Evolutionary conservation across 2,888 invertebrate species (phyloP), one percentile per base, ranked within the genome.

Genomic region (Agrilus mali): DNA sequence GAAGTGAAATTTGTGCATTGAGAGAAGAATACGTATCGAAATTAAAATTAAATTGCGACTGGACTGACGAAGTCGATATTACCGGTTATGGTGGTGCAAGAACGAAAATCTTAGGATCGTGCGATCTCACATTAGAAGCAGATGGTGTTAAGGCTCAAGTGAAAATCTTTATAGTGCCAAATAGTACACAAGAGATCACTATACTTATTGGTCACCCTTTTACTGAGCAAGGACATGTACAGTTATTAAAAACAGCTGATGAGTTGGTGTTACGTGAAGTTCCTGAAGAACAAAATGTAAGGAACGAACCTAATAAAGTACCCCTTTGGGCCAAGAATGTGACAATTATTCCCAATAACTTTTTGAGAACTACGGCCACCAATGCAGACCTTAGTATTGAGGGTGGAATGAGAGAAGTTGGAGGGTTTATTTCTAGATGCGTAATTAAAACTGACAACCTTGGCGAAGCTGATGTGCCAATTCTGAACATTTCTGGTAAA

Each of bases 321-420:
- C 33, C 41, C 14, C 14, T 44, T n/a, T 37, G 27, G 35, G 40
- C 43, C 27, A 41, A n/a, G 10, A 42, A 40, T 35, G 17, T 33
- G 8, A 33, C 35, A 6, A 45, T 42, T 31, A 46, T 50, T 38
- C 48, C 48, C 8, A 42, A 42, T 27, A 51, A 50, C 42, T 52
- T 36, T 36, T 12, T 45, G 13, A 31, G 15, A 7, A 38, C 44
- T 7, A 37, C 39, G n/a, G 7, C 45, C n/a, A 27, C 8, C 14
- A 38, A 41, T 33, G 6, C 32, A 3, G 46, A 51, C 12, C 31
- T 50, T 13, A 47, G 44, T 39, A 15, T 47, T 7, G 49, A 50
- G 40, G 50, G 49, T 35, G 47, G 52, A 4, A n/a, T 47, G 12
- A 36, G 48, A 13, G 46, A 45, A 31, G 45, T 37, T 12, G 49